Conservation (phyloP, 2,113 vertebrate species). For the Ploceus nigricollis region DNA sequence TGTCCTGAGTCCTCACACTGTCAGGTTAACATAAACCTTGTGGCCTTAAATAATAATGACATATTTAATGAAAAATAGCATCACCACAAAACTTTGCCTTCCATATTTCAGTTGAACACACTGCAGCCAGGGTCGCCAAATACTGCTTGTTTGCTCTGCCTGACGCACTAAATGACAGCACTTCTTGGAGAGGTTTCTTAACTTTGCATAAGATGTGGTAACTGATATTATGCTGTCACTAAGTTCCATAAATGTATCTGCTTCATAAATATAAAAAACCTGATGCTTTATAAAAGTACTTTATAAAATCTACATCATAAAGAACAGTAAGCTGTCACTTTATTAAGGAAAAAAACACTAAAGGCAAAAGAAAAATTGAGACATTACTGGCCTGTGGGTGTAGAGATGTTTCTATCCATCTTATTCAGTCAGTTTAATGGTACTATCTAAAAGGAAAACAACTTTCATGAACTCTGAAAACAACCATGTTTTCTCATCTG, state of each 20-base stretch:
- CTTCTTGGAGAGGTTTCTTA: conserved; percentile 11
- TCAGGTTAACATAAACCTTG: background rate
- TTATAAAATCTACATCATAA: conserved; percentile 21
- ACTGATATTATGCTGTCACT: background rate
- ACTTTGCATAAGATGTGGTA: conserved; percentile 24
- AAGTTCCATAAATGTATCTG: conserved; percentile 7
- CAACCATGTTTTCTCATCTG: background rate
- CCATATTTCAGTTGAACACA: background rate
- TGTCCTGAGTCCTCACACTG: background rate
- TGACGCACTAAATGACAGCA: conserved; percentile 13
- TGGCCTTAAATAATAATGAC: background rate
- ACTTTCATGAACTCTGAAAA: conserved; percentile 7
- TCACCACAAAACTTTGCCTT: background rate
- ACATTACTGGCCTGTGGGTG: background rate
- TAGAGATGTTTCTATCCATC: conserved; percentile 1
- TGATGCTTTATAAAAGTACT: background rate
- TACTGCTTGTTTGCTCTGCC: background rate
- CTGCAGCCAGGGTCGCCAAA: background rate
- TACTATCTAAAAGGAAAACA: background rate
- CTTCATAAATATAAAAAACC: background rate
- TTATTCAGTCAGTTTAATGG: background rate
- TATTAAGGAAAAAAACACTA: conserved; percentile 34
- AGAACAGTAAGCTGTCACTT: conserved; percentile 4
- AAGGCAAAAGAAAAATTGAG: conserved; percentile 34
- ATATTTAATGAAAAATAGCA: background rate